Base-by-base conservation (phyloP, 2,888 invertebrate genomes). In the Sceliomorpha sp. region DNA sequence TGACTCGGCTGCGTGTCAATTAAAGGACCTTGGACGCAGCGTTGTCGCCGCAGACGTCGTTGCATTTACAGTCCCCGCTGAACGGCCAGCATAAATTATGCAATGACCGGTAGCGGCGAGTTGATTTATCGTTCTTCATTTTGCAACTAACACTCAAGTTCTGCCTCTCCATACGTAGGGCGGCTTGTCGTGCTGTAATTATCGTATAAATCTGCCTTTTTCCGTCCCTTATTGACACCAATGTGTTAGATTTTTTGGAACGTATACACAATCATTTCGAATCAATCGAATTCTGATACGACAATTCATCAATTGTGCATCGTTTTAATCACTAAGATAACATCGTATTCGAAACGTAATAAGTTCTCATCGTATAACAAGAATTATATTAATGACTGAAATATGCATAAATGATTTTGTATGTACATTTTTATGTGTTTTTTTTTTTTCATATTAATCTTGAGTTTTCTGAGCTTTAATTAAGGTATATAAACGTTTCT, bases 91-190 rank as follows among this genome's bases (percentile, higher is more conserved):
- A 53, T 58, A 72, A 70, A 73, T 73, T 67, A 64, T 68, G 67
- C 58, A 70, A 70, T 53, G 29, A 58, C 60, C 73, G 55, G 73
- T 70, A 73, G 70, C 64, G 45, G 53, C 15, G 44, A 40, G 34
- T 64, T 70, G 73, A 67, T 64, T 64, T 70, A 73, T 68, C 47
- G 60, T 44, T 59, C 42, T 70, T 60, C 60, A 60, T 73, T 73
- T 70, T 64, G 70, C 63, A 71, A 64, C 40, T 29, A 36, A 44
- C 48, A 14, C 47, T 51, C 37, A 50, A 47, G 17, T 36, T 26
- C 40, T 48, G 39, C 47, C 29, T 56, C 47, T 47, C 31, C 9
- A 27, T 32, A 8, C 29, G 36, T 13, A 12, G 37, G 40, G 14
- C 44, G 55, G 44, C 55, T 55, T 40, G 14, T 37, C 29, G 10